These are phyloP conservation scores for Xyrauchen texanus DNA, from an alignment of 2,113 vertebrate genomes.

Conservation along the genomic window DNA sequence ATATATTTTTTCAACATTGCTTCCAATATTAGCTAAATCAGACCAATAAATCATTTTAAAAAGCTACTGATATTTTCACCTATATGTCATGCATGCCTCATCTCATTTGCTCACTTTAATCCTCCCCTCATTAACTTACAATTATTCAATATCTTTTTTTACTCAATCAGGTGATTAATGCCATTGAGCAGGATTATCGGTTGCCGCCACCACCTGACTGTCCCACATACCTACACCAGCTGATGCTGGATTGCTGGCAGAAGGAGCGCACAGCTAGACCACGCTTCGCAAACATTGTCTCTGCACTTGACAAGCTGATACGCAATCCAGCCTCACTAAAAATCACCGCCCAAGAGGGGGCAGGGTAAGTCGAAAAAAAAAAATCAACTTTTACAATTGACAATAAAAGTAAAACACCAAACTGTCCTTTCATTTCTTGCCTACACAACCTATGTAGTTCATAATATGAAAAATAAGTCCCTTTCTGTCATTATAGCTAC, in stretches of 20 bases:
- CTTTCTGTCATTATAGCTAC: no score
- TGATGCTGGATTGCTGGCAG: constrained; percentile 92
- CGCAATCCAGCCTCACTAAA: constrained; percentile 88
- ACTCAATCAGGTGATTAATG: constrained; percentile 84
- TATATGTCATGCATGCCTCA: no score
- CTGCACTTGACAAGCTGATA: constrained; percentile 88
- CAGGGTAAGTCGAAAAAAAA: constrained; percentile 70
- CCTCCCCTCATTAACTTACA: not conserved
- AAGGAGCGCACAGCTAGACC: constrained; percentile 84
- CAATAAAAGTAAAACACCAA: no score
- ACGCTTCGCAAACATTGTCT: constrained; percentile 85
- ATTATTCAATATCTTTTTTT: not conserved
- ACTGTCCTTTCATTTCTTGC: no score
- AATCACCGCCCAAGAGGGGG: constrained; percentile 82
- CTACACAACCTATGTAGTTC: no score
- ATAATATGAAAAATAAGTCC: no score
- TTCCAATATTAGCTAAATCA: no score
- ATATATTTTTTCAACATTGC: no score
- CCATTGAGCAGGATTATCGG: constrained; percentile 91
- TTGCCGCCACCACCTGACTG: constrained; percentile 86
- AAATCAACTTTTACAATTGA: no score
- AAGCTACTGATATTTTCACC: no score
- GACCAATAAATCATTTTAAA: no score
- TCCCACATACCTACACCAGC: constrained; percentile 87
- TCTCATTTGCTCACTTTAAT: no score